Percentiles rank a stretch among this genome's conserved stretches.
Evolutionary conservation across 2,113 vertebrate genomes (phyloP).

Genomic region (Chroicocephalus ridibundus): DNA sequence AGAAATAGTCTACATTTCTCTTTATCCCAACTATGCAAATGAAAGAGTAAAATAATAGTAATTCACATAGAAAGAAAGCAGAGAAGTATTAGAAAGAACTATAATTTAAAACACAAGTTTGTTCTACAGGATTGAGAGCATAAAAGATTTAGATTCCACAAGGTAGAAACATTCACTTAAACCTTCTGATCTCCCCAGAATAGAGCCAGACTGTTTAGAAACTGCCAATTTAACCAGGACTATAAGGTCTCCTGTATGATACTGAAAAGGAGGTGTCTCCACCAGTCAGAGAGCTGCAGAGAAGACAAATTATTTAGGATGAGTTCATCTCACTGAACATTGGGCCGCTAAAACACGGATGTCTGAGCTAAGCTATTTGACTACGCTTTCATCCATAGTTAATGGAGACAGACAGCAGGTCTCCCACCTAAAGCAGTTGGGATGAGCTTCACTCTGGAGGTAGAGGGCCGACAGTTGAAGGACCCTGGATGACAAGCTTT

Average conservation of each 20-base stretch:
- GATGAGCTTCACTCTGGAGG: not conserved
- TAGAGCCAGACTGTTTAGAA: not conserved
- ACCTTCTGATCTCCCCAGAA: not conserved
- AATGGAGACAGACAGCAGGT: not conserved
- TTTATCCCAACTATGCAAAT: not conserved
- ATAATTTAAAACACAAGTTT: not conserved
- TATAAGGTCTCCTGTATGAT: not conserved
- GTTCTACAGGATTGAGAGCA: not conserved
- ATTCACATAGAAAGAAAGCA: not conserved
- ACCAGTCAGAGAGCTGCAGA: not conserved
- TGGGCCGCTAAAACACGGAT: not conserved
- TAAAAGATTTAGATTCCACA: not conserved
- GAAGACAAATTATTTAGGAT: not conserved
- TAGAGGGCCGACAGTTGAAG: not conserved
- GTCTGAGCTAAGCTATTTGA: not conserved
- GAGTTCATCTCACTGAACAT: not conserved
- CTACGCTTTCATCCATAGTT: not conserved
- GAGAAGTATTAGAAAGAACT: not conserved
- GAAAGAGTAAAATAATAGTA: not conserved
- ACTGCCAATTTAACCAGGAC: not conserved
- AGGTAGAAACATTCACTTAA: not conserved
- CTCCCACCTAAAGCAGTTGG: not conserved
- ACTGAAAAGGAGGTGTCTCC: not conserved
- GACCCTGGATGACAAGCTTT: not conserved
- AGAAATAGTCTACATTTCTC: not conserved